Conservation (phyloP, 2,888 invertebrate species). For the Lacanobia oleracea region DNA sequence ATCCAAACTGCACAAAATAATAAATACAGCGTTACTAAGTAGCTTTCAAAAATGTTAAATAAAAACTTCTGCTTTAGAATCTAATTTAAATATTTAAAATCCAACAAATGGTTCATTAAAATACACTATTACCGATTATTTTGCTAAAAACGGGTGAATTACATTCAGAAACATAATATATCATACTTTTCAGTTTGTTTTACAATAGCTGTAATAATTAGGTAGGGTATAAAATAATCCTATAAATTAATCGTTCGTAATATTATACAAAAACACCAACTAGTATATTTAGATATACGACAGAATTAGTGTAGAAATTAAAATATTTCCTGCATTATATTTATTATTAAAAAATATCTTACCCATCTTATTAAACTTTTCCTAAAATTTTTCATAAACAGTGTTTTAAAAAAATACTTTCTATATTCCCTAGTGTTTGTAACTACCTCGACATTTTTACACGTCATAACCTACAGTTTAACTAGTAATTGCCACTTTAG, state of each 20-base stretch:
- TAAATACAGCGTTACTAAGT: no score
- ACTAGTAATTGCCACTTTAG: constrained; percentile 66
- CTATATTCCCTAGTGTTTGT: constrained; percentile 74
- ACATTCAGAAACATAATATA: constrained; percentile 11
- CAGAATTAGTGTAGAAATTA: constrained; percentile 69
- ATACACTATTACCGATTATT: not conserved
- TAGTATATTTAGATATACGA: constrained; percentile 77
- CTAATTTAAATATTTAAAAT: not conserved
- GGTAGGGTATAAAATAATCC: constrained; percentile 68
- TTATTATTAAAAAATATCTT: constrained; percentile 70
- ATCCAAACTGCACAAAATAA: not conserved
- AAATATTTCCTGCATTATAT: constrained; percentile 72
- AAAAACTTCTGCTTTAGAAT: not conserved
- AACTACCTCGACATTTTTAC: constrained; percentile 77
- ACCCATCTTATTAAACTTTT: constrained; percentile 71
- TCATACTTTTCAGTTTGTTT: constrained; percentile 40
- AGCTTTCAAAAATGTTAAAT: not conserved
- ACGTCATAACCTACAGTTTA: constrained; percentile 63
- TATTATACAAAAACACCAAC: constrained; percentile 85
- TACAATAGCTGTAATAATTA: constrained; percentile 58
- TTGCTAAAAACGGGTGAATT: constrained; percentile 6
- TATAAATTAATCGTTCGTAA: constrained; percentile 77
- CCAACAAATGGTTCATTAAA: not conserved
- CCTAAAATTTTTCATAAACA: constrained; percentile 73
- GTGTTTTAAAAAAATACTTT: constrained; percentile 72